phyloP scores from a whole-genome alignment of 2,888 invertebrate genomes.

The Cylindroiulus punctatus region DNA sequence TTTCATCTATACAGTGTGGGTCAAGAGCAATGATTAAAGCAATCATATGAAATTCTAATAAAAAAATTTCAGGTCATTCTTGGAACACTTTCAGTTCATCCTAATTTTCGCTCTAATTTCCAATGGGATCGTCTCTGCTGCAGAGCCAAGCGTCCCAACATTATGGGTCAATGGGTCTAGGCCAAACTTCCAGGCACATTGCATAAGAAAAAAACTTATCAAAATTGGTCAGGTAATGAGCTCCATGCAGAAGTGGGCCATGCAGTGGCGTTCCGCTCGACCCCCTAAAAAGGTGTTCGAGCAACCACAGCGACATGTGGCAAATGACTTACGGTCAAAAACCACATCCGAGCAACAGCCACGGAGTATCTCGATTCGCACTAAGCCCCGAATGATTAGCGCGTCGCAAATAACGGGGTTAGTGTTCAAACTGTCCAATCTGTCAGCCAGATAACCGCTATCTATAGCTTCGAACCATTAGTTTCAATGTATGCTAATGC shows the following conservation, averaged over 20 bases:
- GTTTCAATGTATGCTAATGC: constrained; percentile 36
- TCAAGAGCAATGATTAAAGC: too few relatives aligned
- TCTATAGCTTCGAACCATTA: constrained; percentile 5
- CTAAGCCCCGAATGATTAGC: not conserved
- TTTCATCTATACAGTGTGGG: too few relatives aligned
- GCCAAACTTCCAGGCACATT: not conserved
- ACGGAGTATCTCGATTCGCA: not conserved
- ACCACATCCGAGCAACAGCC: not conserved
- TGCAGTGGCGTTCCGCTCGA: not conserved
- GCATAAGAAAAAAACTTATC: not conserved
- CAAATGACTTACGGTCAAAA: not conserved
- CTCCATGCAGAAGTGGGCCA: not conserved
- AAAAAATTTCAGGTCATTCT: too few relatives aligned
- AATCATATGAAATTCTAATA: too few relatives aligned
- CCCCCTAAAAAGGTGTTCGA: not conserved
- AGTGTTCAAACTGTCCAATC: constrained; percentile 1
- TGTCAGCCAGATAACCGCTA: constrained; percentile 26
- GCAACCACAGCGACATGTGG: not conserved
- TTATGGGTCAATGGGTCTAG: not conserved
- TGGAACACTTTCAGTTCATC: not conserved
- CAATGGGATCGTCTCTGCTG: not conserved
- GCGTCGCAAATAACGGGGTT: constrained; percentile 6
- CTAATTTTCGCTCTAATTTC: not conserved
- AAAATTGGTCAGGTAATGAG: not conserved
- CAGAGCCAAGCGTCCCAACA: too few relatives aligned